These are phyloP conservation scores for Watsonalla cultraria DNA, from an alignment of 2,888 invertebrate species.

Conservation along the genomic window DNA sequence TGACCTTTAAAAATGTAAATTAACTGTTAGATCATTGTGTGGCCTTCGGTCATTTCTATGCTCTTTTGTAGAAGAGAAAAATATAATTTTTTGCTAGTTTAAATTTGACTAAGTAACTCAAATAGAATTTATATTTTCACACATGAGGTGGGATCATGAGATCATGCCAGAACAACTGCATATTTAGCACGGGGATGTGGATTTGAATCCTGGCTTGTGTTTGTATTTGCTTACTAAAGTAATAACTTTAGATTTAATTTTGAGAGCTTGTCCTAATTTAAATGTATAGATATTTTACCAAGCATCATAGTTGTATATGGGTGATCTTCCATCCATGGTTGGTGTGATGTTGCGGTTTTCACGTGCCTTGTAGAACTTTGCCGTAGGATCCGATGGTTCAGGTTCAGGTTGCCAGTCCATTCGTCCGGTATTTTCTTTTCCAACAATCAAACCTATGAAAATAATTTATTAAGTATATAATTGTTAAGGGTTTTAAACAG, in stretches of 20 bases:
- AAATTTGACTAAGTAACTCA: no score
- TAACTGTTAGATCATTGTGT: neutral
- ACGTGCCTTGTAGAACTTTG: conserved; percentile 83
- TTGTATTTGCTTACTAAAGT: no score
- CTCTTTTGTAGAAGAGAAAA: neutral
- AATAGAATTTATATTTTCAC: no score
- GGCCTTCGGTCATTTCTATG: neutral
- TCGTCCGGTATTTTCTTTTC: conserved; percentile 26
- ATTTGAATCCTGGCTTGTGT: no score
- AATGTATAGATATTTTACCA: conserved; percentile 73
- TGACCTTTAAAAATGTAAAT: conserved; percentile 50
- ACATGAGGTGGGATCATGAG: no score
- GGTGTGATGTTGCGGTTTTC: conserved; percentile 70
- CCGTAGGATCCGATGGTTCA: conserved; percentile 74
- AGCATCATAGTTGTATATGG: conserved; percentile 89
- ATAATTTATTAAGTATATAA: conserved; percentile 8
- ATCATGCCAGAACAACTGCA: no score
- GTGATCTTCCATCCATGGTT: conserved; percentile 79
- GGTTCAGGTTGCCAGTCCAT: conserved; percentile 51
- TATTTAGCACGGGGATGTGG: no score
- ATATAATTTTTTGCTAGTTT: no score
- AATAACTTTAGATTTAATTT: no score
- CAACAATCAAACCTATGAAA: conserved; percentile 46
- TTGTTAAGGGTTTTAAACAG: neutral
- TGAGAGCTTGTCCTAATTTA: conserved; percentile 47